Base-by-base conservation (phyloP, 2,888 invertebrate genomes). In the Pomacea canaliculata region DNA sequence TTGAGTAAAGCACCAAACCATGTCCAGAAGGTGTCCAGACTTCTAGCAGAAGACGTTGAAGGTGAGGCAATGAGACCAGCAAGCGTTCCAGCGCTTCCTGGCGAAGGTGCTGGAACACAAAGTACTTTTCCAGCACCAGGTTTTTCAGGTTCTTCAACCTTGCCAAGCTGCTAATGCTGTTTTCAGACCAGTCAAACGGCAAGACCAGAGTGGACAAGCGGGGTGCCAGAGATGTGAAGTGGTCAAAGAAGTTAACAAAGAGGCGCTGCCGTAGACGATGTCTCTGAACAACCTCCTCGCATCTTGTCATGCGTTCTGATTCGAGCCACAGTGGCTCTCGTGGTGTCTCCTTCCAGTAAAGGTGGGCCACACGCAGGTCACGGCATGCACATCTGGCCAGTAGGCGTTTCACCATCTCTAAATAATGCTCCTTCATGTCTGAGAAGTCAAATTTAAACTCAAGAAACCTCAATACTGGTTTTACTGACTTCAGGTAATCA, bases 401-500 rank as follows among this genome's bases (percentile, higher is more conserved):
- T 46, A 88, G 71, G 46, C 71, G 81, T 78, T 89, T 83, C 1
- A 90, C 75, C 49, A 85, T 83, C 18, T 83, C 81, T 46, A 88
- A 76, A 85, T 87, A 90, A 5, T 86, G 83, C 76, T 89, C 89
- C 49, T 84, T 82, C 19, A 81, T 75, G 76, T 90, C 88, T 8
- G 84, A 87, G 49, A 91, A 88, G 80, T 91, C 90, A 77, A 90
- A 88, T 46, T 90, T 89, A 80, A 90, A 90, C 72, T 89, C 88
- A 16, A 88, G 77, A 71, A 85, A 82, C 73, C 82, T 81, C 23
- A 90, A 74, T n/a, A 81, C 76, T 12, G 90, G 89, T 66, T 73
- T 79, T 16, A 89, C 80, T 8, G 78, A 75, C 27, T 84, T 79
- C 13, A 90, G 80, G 71, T 85, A 87, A 27, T 83, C 76, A 37